Percentiles rank a stretch among this genome's conserved stretches.
Conservation (phyloP, 2,113 vertebrate genomes). For the Cochlearius cochlearius region DNA sequence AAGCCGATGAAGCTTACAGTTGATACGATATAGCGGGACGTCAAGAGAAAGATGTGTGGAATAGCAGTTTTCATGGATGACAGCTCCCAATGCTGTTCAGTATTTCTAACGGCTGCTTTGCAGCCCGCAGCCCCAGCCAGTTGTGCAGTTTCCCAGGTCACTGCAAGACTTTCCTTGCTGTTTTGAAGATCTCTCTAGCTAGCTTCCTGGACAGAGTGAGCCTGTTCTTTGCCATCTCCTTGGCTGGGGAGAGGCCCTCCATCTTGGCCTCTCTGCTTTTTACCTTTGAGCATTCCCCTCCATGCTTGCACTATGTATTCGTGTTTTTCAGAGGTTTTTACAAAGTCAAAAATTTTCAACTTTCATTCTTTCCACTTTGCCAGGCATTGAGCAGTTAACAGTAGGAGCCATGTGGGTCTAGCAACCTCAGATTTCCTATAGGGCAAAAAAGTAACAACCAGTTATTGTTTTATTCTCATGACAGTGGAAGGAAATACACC, state of each 20-base stretch:
- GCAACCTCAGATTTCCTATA: slow-evolving; percentile 1
- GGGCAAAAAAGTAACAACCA: neutral
- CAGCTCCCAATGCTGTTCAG: neutral
- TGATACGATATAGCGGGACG: accelerated
- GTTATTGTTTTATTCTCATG: neutral
- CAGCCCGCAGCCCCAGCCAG: neutral
- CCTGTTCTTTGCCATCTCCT: neutral
- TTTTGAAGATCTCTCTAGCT: neutral
- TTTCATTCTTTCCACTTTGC: neutral
- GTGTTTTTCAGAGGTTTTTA: neutral
- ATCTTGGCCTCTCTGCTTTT: neutral
- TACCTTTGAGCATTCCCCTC: neutral
- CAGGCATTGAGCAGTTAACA: neutral
- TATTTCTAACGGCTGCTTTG: neutral
- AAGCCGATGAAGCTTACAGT: accelerated
- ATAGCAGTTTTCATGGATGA: neutral
- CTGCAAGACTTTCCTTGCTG: neutral
- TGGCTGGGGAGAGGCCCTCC: neutral
- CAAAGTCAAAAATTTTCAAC: neutral
- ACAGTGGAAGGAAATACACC: neutral
- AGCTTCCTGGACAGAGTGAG: neutral
- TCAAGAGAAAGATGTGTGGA: neutral
- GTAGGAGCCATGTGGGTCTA: neutral
- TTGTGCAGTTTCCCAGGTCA: neutral
- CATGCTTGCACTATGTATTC: accelerated